Evolutionary conservation across 1,140 invertebrate species (phyloP).

Genomic region (Dysdera silvatica): DNA sequence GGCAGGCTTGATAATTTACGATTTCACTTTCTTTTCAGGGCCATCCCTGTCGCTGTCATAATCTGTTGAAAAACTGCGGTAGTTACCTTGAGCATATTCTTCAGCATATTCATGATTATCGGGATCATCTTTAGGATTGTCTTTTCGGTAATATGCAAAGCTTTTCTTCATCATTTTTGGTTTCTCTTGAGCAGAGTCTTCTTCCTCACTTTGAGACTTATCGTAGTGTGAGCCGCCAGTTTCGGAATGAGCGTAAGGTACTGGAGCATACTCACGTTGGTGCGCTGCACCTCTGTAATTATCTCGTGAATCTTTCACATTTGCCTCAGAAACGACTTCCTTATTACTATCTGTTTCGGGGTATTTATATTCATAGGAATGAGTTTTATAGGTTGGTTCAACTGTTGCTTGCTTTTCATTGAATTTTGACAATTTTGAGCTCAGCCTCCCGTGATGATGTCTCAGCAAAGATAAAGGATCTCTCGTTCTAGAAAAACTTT

Average conservation of each 20-base stretch:
- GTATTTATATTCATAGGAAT: conserved; percentile 17
- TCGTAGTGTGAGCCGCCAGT: conserved; percentile 26
- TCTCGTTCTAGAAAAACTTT: conserved; percentile 9
- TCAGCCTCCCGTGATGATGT: conserved; percentile 11
- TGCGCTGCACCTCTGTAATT: too few species aligned
- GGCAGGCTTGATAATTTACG: too few species aligned
- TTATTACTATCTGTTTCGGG: too few species aligned
- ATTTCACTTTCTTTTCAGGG: conserved; percentile 14
- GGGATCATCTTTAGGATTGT: conserved; percentile 22
- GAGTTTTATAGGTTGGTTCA: conserved; percentile 4
- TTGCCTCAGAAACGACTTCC: too few species aligned
- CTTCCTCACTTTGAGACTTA: conserved; percentile 3
- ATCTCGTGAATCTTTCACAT: too few species aligned
- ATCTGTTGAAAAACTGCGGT: conserved; percentile 23
- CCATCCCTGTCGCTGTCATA: conserved; percentile 29
- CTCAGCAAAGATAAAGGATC: conserved; percentile 16
- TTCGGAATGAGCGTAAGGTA: conserved; percentile 6
- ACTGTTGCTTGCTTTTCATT: too few species aligned
- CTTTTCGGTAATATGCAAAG: conserved; percentile 27
- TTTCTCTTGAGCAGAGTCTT: not conserved
- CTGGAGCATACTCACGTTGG: too few species aligned
- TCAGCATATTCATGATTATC: conserved; percentile 21
- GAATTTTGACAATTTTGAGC: conserved; percentile 22
- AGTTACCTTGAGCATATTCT: conserved; percentile 26
- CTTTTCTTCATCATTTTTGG: conserved; percentile 26